Base-by-base conservation (phyloP, 1,140 invertebrate species). In the Anoplophora glabripennis region DNA sequence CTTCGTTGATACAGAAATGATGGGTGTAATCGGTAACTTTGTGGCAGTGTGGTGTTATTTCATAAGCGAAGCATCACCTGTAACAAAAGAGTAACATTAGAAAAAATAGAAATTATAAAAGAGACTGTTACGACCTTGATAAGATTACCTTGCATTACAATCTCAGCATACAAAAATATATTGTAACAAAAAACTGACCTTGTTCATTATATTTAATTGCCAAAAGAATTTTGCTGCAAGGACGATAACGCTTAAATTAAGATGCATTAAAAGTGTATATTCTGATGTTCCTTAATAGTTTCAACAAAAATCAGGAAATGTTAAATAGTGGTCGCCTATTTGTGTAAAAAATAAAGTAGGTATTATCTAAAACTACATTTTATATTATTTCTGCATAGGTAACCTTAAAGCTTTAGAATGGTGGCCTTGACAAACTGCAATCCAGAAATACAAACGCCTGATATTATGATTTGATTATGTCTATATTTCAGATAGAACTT, bases 1-100 rank as follows among this genome's bases (percentile, higher is more conserved):
- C 71, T 72, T 72, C 63, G 66, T 64, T 62, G 64, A 68, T 70
- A 68, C 70, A 68, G 41, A 59, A 61, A 64, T 61, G 65, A 59
- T 59, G 41, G 52, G 52, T 44, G 52, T 28, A 38, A 54, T 54
- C 69, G 71, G 71, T 72, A 72, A 72, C 71, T 72, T 65, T 61
- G 71, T 71, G 71, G 71, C 71, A 72, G 71, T 72, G 71, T 17
- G 52, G 44, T 54, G 52, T 54, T 54, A 54, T 33, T 54, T 9
- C 14, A 34, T 35, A 40, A 14, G 21, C 12, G 33, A 33, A 54
- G 21, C 52, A 45, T 44, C n/a, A 54, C 34, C 52, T 54, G 52
- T 14, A 54, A 54, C 21, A 42, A 53, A 54, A 45, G 44, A 54
- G n/a, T 44, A 34, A 42, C 18, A 42, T 33, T 46, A 46, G 17